Evolutionary conservation across 2,113 vertebrate species (phyloP).

Genomic region (Solea senegalensis): DNA sequence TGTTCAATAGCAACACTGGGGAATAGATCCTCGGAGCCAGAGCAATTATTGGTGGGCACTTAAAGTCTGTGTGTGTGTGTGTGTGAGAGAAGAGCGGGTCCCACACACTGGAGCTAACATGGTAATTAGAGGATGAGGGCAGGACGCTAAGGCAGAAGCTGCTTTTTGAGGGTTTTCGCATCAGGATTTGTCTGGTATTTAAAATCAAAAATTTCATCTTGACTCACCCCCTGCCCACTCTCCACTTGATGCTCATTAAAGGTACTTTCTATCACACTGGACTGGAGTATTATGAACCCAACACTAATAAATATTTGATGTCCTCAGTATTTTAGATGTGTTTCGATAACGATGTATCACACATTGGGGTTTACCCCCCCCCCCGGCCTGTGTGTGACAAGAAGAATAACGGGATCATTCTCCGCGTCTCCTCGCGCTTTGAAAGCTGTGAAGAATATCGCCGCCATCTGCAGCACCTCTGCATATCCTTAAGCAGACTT

Average conservation of each 20-base stretch:
- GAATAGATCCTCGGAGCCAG: slow-evolving; percentile 55
- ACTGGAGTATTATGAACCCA: slow-evolving; percentile 2
- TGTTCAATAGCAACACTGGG: slow-evolving; percentile 39
- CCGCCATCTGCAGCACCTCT: neutral
- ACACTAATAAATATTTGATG: slow-evolving; percentile 35
- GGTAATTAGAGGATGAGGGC: slow-evolving; percentile 35
- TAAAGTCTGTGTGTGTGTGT: slow-evolving; percentile 2
- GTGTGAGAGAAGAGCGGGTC: neutral
- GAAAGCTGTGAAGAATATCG: slow-evolving; percentile 15
- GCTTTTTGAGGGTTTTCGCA: slow-evolving; percentile 5
- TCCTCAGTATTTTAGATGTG: slow-evolving; percentile 16
- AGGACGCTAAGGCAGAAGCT: neutral
- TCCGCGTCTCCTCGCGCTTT: neutral
- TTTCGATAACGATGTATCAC: slow-evolving; percentile 31
- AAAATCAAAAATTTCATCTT: slow-evolving; percentile 5
- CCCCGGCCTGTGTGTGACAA: neutral
- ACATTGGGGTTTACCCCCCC: neutral
- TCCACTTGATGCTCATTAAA: slow-evolving; percentile 24
- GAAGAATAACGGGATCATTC: slow-evolving; percentile 26
- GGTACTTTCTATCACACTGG: neutral
- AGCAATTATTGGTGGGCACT: slow-evolving; percentile 60
- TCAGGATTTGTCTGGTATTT: slow-evolving; percentile 16
- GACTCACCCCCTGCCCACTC: neutral
- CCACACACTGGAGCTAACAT: slow-evolving; percentile 6
- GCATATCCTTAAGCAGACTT: neutral